Evolutionary conservation across 1,140 invertebrate species (phyloP).

Genomic region (Diplogasteroides magnus): DNA sequence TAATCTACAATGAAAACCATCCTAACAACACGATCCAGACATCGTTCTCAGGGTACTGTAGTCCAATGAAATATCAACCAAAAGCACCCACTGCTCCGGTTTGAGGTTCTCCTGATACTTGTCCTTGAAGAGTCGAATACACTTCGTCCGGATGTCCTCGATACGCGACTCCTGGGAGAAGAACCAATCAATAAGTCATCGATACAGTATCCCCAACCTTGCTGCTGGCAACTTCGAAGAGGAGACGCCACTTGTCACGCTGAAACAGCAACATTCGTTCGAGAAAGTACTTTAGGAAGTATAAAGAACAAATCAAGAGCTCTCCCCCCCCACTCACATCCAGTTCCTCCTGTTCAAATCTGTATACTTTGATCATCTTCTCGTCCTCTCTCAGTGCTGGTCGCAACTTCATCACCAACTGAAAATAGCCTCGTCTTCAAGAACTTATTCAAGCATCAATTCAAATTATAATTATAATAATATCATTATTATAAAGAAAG

Average conservation of each 20-base stretch:
- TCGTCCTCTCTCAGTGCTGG: constrained; percentile 29
- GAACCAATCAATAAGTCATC: no score
- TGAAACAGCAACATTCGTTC: constrained; percentile 2
- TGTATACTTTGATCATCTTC: constrained; percentile 23
- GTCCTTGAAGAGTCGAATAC: background rate
- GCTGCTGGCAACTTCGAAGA: constrained; percentile 21
- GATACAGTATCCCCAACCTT: no score
- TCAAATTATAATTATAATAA: no score
- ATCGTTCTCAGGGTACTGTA: no score
- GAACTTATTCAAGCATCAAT: background rate
- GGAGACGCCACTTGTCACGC: constrained; percentile 27
- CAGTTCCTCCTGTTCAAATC: constrained; percentile 25
- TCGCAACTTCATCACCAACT: constrained; percentile 25
- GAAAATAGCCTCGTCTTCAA: constrained; percentile 4
- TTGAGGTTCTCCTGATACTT: background rate
- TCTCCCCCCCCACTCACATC: constrained; percentile 8
- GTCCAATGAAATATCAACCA: background rate
- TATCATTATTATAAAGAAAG: no score
- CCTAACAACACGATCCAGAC: background rate
- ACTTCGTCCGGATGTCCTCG: background rate
- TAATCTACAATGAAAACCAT: background rate
- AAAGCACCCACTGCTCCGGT: background rate
- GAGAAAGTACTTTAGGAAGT: background rate
- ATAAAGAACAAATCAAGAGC: background rate
- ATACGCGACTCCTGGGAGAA: background rate